Evolutionary conservation across 2,888 invertebrate species (phyloP).

Genomic region (Mythimna loreyi): DNA sequence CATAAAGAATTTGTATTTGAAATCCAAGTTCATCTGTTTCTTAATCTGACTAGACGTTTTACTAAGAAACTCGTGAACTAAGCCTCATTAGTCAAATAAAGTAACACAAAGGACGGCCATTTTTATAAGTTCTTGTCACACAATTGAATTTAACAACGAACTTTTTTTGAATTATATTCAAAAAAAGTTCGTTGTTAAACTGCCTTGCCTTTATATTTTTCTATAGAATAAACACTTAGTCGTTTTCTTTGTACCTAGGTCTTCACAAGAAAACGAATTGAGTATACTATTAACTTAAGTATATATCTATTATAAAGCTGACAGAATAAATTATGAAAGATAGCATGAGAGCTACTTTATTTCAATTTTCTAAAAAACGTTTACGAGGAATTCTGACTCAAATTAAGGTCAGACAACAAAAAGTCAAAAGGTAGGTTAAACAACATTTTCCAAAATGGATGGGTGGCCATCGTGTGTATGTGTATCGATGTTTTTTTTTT

Average conservation of each 20-base stretch:
- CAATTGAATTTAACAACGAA: slow-evolving; percentile 36
- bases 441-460: too few relatives aligned
- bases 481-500: too few relatives aligned
- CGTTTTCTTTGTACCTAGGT: slow-evolving; percentile 11
- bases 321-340: slow-evolving; percentile 13
- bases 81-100: slow-evolving; percentile 27
- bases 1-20: not conserved
- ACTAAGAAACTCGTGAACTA: slow-evolving; percentile 21
- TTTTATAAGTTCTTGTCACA: slow-evolving; percentile 16
- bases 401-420: too few relatives aligned
- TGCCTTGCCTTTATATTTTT: slow-evolving; percentile 23
- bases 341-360: not conserved
- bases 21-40: not conserved
- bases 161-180: slow-evolving; percentile 19
- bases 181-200: too few relatives aligned
- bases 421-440: too few relatives aligned
- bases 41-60: slow-evolving; percentile 6
- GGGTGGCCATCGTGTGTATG: too few relatives aligned
- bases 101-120: slow-evolving; percentile 24
- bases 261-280: not conserved
- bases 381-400: not conserved
- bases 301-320: not conserved
- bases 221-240: slow-evolving; percentile 14
- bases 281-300: too few relatives aligned
- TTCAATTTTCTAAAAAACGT: not conserved